These are phyloP conservation scores for Pantala flavescens DNA, from an alignment of 1,140 invertebrate species.

Conservation along the genomic window DNA sequence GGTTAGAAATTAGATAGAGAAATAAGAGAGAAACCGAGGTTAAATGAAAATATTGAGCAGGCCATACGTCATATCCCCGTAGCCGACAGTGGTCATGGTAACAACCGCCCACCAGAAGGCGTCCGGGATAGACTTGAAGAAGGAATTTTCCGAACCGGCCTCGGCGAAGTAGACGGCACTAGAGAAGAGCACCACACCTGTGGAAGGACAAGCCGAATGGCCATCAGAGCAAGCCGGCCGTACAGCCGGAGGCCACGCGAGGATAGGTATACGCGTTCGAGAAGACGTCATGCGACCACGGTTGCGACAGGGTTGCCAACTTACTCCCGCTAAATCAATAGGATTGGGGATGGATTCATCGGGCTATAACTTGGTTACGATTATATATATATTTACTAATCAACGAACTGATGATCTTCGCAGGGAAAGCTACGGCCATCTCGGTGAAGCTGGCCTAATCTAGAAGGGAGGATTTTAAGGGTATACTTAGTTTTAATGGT, in stretches of 20 bases:
- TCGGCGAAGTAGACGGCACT: slow-evolving; percentile 98
- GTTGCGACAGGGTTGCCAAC: too few species aligned
- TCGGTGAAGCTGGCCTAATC: too few species aligned
- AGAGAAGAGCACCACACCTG: slow-evolving; percentile 96
- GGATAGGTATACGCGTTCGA: too few species aligned
- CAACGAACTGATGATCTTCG: too few species aligned
- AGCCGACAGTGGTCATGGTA: slow-evolving; percentile 95
- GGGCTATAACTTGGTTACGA: too few species aligned
- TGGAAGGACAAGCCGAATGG: slow-evolving; percentile 18
- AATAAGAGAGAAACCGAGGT: slow-evolving; percentile 5
- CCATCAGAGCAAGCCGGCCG: not conserved
- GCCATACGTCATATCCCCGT: slow-evolving; percentile 99
- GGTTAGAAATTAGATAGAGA: slow-evolving; percentile 3
- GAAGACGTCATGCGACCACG: too few species aligned
- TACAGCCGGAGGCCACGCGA: not conserved
- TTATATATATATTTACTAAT: too few species aligned
- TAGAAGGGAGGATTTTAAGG: too few species aligned
- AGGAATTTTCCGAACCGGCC: slow-evolving; percentile 87
- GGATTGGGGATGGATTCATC: too few species aligned
- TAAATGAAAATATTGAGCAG: slow-evolving; percentile 44
- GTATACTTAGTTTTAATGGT: too few species aligned
- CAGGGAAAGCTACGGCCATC: too few species aligned
- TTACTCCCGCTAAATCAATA: too few species aligned
- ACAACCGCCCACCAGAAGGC: slow-evolving; percentile 95
- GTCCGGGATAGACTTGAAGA: slow-evolving; percentile 95